Percentiles rank a stretch among this genome's conserved stretches.
Evolutionary conservation across 2,113 vertebrate species (phyloP).

Genomic region (Seriola quinqueradiata): DNA sequence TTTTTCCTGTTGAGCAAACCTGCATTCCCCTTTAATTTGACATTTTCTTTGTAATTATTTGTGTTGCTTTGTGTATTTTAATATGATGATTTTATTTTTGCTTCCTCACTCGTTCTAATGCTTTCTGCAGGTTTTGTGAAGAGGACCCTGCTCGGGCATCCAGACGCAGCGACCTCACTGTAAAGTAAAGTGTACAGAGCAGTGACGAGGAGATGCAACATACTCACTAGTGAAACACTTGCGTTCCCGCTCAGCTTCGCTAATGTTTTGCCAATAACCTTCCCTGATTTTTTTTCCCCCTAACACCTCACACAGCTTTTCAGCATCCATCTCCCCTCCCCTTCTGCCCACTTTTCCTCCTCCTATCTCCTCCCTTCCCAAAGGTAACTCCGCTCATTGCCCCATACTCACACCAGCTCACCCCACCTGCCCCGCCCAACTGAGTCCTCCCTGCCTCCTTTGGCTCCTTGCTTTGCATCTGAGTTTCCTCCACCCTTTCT

Average conservation of each 20-base stretch:
- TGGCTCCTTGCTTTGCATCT: conserved; percentile 38
- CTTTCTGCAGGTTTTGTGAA: neutral
- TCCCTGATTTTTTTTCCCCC: conserved; percentile 10
- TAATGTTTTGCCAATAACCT: neutral
- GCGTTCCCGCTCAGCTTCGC: neutral
- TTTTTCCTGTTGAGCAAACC: no score
- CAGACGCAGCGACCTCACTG: neutral
- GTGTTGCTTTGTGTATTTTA: no score
- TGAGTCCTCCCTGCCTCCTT: conserved; percentile 23
- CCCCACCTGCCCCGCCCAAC: conserved; percentile 45
- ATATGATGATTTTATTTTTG: neutral
- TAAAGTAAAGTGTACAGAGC: neutral
- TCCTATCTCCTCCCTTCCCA: conserved; percentile 20
- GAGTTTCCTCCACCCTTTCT: conserved; percentile 33
- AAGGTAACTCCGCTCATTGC: conserved; percentile 13
- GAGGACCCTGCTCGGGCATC: neutral
- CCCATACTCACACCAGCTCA: conserved; percentile 45
- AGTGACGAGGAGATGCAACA: neutral
- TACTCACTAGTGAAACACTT: neutral
- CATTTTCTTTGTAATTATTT: neutral
- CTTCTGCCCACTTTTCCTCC: neutral
- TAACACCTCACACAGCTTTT: neutral
- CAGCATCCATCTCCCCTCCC: conserved; percentile 9
- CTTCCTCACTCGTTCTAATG: neutral
- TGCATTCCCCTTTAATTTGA: no score